Percentiles rank a stretch among this genome's conserved stretches.
These are phyloP conservation scores for Cheilosia pagana DNA, from an alignment of 2,888 invertebrate genomes.

Conservation along the genomic window DNA sequence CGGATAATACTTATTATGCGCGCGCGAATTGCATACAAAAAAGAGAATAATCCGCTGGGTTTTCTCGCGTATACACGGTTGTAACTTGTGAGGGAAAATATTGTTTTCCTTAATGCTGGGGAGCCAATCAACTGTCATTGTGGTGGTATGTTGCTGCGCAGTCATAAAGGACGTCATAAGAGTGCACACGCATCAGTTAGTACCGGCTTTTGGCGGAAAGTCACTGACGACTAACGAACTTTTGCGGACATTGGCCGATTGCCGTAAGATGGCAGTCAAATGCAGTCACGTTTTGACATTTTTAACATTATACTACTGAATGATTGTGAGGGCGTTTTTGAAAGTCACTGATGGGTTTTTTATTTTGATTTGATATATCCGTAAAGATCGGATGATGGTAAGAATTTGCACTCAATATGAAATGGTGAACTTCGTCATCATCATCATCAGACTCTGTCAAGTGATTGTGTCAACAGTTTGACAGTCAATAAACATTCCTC, in stretches of 20 bases:
- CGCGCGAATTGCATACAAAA: conserved; percentile 14
- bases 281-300: background rate
- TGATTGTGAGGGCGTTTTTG: background rate
- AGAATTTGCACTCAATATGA: no score
- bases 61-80: background rate
- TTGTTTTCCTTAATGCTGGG: conserved; percentile 10
- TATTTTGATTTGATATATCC: no score
- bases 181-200: background rate
- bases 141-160: conserved; percentile 13
- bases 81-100: conserved; percentile 16
- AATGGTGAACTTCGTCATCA: no score
- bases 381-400: no score
- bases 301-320: background rate
- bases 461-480: no score
- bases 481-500: no score
- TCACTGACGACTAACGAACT: conserved; percentile 39
- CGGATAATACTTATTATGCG: conserved; percentile 14
- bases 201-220: conserved; percentile 30
- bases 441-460: no score
- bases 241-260: conserved; percentile 47
- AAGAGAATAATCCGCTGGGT: background rate
- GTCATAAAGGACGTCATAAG: conserved; percentile 32
- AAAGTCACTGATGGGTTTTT: no score
- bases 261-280: background rate
- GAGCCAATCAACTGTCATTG: conserved; percentile 40